Evolutionary conservation across 2,888 invertebrate species (phyloP), one percentile per base, ranked within the genome.

Genomic region (Leptopilina myrica): DNA sequence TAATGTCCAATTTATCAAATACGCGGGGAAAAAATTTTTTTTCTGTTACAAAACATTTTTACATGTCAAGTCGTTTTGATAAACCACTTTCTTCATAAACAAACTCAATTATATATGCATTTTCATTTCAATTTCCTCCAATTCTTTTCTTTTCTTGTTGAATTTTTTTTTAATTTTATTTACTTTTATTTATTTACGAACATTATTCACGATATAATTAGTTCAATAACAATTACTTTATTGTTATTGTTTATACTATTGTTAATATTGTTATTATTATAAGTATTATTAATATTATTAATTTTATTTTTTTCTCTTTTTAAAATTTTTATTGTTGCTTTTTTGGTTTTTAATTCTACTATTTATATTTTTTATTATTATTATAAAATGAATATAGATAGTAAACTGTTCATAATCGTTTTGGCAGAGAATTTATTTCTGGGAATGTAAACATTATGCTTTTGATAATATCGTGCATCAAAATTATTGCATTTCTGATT

Each of bases 61-160:
- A 62, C 20, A 62, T 20, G 15, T 62, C 11, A 73, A 33, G 53
- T 56, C 33, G 33, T 20, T 73, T 15, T 66, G 43, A 66, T 9
- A 73, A 59, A 56, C 40, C 53, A 56, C 73, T 73, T 73, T 73
- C 73, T n/a, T 33, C 26, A n/a, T 15, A 56, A 33, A 73, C 33
- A 56, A 33, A 33, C 53, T 73, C 56, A 5, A 49, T 62, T 20
- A 62, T 62, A 8, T 20, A 62, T 20, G 15, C 62, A 62, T 62
- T 62, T 62, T 62, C 62, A 62, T 62, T 62, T 62, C n/a, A 5
- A 59, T 15, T 62, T 20, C 62, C 3, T 62, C 3, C 12, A 49
- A 49, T 4, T 49, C 2, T 62, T 62, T 8, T 62, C 8, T 15
- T 62, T 62, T 59, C n/a, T 59, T 62, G 49, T 20, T 62, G 9